Percentiles rank a stretch among this genome's conserved stretches.
phyloP scores from a whole-genome alignment of 2,888 invertebrate genomes.

The Diaperis boleti region DNA sequence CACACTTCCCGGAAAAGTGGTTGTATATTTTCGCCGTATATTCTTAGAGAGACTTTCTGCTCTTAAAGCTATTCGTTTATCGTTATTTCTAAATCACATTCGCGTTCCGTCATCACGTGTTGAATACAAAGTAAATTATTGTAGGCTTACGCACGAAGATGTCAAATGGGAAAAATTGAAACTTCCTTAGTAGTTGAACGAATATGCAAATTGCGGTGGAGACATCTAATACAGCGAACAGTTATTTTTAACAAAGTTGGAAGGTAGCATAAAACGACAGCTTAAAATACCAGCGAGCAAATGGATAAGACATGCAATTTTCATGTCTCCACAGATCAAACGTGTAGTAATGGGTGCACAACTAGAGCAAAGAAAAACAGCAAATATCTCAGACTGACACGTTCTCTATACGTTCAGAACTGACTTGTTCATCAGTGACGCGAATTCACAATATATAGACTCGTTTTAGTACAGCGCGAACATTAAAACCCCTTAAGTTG shows the following conservation, averaged over 20 bases:
- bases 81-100: constrained; percentile 16
- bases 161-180: no score
- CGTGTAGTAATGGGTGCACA: constrained; percentile 35
- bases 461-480: constrained; percentile 3
- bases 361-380: constrained; percentile 51
- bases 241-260: constrained; percentile 38
- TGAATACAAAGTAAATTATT: not conserved
- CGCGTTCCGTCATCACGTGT: constrained; percentile 9
- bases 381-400: constrained; percentile 55
- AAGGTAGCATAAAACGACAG: constrained; percentile 26
- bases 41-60: constrained; percentile 2
- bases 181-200: no score
- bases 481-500: constrained; percentile 1
- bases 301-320: constrained; percentile 40
- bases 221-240: constrained; percentile 26
- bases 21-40: constrained; percentile 11
- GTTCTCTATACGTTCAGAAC: constrained; percentile 50
- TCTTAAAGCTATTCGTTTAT: constrained; percentile 18
- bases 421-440: constrained; percentile 49
- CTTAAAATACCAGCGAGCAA: constrained; percentile 26
- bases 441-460: constrained; percentile 33
- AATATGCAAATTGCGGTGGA: no score
- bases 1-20: constrained; percentile 5
- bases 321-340: constrained; percentile 43
- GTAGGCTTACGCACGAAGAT: not conserved